phyloP scores from a whole-genome alignment of 2,888 invertebrate species.

The Bembecia ichneumoniformis region DNA sequence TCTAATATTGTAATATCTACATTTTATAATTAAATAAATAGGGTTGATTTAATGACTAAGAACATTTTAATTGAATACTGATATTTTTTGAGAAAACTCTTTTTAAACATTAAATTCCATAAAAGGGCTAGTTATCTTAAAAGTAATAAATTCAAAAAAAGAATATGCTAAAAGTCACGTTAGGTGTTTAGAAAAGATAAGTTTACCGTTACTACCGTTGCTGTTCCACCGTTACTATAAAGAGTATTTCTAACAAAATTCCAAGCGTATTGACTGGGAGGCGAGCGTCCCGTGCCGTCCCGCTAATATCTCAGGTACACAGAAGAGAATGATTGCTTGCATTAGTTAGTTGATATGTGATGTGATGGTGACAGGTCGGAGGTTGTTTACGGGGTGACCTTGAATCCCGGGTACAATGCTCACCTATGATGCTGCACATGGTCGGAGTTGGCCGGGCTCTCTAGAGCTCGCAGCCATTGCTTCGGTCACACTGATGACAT shows the following conservation, averaged over 20 bases:
- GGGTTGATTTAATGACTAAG: too few relatives aligned
- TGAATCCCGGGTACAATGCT: slow-evolving; percentile 30
- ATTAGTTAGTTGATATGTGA: not conserved
- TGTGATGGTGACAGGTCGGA: not conserved
- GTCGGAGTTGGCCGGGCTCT: slow-evolving; percentile 53
- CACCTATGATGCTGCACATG: slow-evolving; percentile 61
- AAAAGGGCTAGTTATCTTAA: too few relatives aligned
- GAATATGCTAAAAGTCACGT: too few relatives aligned
- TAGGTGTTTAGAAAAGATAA: too few relatives aligned
- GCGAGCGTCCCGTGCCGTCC: not conserved
- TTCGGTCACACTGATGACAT: slow-evolving; percentile 46
- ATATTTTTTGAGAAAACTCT: too few relatives aligned
- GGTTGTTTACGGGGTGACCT: slow-evolving; percentile 50
- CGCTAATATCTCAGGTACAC: not conserved
- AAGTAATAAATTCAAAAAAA: too few relatives aligned
- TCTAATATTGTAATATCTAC: too few relatives aligned
- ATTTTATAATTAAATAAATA: too few relatives aligned
- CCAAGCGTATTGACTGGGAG: not conserved
- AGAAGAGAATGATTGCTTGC: not conserved
- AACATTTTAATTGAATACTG: too few relatives aligned
- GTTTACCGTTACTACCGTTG: too few relatives aligned
- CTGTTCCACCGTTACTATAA: not conserved
- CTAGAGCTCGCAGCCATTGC: slow-evolving; percentile 56
- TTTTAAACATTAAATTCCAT: too few relatives aligned
- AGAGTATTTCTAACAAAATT: not conserved